Base-by-base conservation (phyloP, 2,113 vertebrate species). In the Trematocara stigmaticum region DNA sequence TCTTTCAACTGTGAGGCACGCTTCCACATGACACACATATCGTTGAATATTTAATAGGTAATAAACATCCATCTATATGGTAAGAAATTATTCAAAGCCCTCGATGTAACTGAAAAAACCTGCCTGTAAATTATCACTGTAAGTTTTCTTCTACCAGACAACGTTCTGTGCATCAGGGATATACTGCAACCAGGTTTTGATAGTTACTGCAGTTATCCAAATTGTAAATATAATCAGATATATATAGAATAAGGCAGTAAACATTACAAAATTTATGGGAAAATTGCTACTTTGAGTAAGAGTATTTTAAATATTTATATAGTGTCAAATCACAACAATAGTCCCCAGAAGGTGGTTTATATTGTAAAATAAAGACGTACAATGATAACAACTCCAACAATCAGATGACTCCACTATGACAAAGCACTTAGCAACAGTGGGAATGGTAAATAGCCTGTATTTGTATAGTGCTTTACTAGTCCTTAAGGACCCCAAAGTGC, bases 391-490 rank as follows among this genome's bases (percentile, higher is more conserved):
- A 40, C 8, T 34, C 57, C 57, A 34, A 61, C 57, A 34, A 61
- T 61, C 29, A 34, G 29, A 18, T 34, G 57, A 61, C 57, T 31
- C 57, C 15, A 34, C 29, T 18, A 59, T 34, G 15, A 10, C 26
- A 34, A 34, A 34, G 29, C 57, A 61, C 15, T 34, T 6, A 18
- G 57, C 15, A 34, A 61, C 2, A 61, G 57, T 61, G 57, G 57
- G 55, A 57, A 56, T 29, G 55, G 23, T 51, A 51, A 51, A 56
- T 15, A 15, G 55, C 26, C 55, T 57, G 55, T 3, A 57, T 1
- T 29, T 57, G 23, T 57, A 0, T 1, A 57, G 26, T 0, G 0
- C 55, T 34, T 34, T 34, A 34, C 31, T 34, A 34, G 31, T 34
- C 6, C 31, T 34, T 34, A 34, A 34, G 31, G 31, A 34, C 31